phyloP scores from a whole-genome alignment of 2,797 vertebrate genomes.

The Oryzias dopingdopingensis region DNA sequence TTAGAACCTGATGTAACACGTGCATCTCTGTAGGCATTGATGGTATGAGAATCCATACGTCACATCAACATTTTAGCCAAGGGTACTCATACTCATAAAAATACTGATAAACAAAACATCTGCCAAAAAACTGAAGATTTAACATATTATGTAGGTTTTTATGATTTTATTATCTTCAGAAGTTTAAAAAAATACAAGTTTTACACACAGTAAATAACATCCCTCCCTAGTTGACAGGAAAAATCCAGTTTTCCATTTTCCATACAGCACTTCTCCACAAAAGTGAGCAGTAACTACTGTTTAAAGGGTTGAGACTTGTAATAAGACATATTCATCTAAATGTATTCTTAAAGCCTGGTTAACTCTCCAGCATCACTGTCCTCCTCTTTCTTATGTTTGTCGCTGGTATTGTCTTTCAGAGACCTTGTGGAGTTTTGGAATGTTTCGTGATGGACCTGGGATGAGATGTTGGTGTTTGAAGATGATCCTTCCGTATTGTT shows the following conservation, averaged over 20 bases:
- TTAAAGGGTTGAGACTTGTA: slow-evolving; percentile 71
- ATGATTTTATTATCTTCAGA: neutral
- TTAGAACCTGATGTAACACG: neutral
- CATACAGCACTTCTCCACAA: slow-evolving; percentile 31
- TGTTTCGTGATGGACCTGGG: slow-evolving; percentile 25
- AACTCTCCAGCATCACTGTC: slow-evolving; percentile 76
- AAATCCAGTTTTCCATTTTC: slow-evolving; percentile 8
- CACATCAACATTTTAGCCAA: neutral
- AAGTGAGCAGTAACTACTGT: slow-evolving; percentile 48
- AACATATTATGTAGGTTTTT: neutral
- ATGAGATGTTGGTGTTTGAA: slow-evolving; percentile 43
- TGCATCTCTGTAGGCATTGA: neutral
- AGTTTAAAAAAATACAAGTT: neutral
- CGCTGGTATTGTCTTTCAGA: slow-evolving; percentile 41
- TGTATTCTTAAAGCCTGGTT: slow-evolving; percentile 82
- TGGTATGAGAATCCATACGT: neutral
- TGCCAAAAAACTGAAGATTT: neutral
- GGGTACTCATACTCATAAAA: neutral
- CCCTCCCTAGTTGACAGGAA: slow-evolving; percentile 15
- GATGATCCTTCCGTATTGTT: slow-evolving; percentile 46
- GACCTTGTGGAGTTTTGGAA: slow-evolving; percentile 25
- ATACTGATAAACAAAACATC: neutral
- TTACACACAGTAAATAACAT: slow-evolving; percentile 26
- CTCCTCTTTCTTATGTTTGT: slow-evolving; percentile 45
- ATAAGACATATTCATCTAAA: slow-evolving; percentile 66